Percentiles rank a stretch among this genome's conserved stretches.
These are phyloP conservation scores for Pteropus alecto DNA, from an alignment of 2,113 vertebrate species.

Conservation along the genomic window DNA sequence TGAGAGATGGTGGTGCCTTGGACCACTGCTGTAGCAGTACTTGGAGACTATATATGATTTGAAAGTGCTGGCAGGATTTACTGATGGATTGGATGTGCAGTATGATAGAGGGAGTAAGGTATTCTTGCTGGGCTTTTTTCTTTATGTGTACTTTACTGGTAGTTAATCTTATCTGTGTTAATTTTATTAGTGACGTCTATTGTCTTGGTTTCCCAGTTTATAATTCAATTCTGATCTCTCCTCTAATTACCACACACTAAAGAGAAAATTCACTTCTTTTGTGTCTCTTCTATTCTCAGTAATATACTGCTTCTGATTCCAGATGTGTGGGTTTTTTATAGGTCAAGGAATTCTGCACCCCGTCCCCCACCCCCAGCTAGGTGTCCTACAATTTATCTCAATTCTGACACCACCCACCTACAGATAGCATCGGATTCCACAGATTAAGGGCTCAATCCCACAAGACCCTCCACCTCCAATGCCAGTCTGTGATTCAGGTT, in stretches of 20 bases:
- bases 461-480: neutral
- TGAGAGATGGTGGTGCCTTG: neutral
- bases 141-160: neutral
- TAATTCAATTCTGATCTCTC: neutral
- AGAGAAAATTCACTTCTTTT: neutral
- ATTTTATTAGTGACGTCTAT: neutral
- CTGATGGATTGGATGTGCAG: neutral
- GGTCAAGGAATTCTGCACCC: neutral
- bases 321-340: neutral
- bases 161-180: neutral
- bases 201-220: slow-evolving; percentile 10
- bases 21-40: neutral
- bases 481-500: neutral
- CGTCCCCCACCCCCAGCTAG: neutral
- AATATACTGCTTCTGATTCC: neutral
- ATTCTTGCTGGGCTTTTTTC: neutral
- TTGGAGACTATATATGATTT: neutral
- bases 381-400: neutral
- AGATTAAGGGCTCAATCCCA: neutral
- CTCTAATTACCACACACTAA: neutral
- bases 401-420: neutral
- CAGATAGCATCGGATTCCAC: neutral
- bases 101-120: neutral
- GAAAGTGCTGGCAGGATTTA: neutral
- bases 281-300: neutral